A percentile compares a stretch with the other conserved stretches of the same genome.
Evolutionary conservation across 2,888 invertebrate species (phyloP).

Genomic region (Pterostichus madidus): DNA sequence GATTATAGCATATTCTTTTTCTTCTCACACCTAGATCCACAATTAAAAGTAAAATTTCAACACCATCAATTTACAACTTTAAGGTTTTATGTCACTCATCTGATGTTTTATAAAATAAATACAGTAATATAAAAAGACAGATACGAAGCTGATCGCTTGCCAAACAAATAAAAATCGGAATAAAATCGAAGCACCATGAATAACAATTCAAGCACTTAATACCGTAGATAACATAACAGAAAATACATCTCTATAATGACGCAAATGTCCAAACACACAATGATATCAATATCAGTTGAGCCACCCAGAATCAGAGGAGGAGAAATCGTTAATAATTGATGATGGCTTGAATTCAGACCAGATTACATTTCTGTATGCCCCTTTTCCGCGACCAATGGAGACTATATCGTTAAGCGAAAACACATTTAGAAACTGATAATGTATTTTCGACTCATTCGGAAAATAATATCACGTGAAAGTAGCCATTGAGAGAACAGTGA

Average conservation of each 20-base stretch:
- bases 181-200: not conserved
- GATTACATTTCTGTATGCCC: slow-evolving; percentile 5
- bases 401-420: slow-evolving; percentile 5
- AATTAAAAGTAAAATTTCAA: no score
- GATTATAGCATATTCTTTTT: no score
- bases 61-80: no score
- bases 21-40: no score
- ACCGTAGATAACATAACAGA: not conserved
- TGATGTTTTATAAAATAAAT: no score
- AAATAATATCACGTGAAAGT: not conserved
- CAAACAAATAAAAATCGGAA: not conserved
- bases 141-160: not conserved
- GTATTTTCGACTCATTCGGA: slow-evolving; percentile 1
- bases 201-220: slow-evolving; percentile 31
- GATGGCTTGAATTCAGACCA: slow-evolving; percentile 7
- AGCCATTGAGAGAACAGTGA: not conserved
- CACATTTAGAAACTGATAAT: slow-evolving; percentile 23
- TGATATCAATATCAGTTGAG: no score
- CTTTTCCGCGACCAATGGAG: not conserved
- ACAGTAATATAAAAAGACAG: not conserved
- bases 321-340: slow-evolving; percentile 33
- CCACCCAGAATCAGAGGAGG: not conserved
- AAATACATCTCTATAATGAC: slow-evolving; percentile 25
- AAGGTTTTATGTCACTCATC: no score
- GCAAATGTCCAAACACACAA: slow-evolving; percentile 1